These are phyloP conservation scores for Ferrisia virgata DNA, from an alignment of 2,888 invertebrate genomes.

Conservation along the genomic window DNA sequence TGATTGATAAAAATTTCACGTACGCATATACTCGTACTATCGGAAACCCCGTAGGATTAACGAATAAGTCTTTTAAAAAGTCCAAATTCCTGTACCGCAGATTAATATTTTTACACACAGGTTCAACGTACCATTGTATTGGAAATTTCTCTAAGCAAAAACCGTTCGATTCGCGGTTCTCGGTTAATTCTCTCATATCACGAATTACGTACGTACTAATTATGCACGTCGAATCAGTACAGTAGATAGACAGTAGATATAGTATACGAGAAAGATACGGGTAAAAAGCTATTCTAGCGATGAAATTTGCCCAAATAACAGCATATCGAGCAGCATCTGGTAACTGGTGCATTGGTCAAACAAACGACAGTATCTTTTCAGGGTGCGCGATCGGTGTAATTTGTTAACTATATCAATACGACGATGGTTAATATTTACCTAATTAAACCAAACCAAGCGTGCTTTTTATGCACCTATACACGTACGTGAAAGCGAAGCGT, in stretches of 20 bases:
- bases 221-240: too few species aligned
- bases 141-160: too few species aligned
- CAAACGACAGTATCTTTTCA: neutral
- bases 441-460: conserved; percentile 10
- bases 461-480: neutral
- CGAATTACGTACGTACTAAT: too few species aligned
- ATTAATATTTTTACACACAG: too few species aligned
- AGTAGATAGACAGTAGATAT: neutral
- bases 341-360: neutral
- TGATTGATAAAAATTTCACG: too few species aligned
- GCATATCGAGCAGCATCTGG: neutral
- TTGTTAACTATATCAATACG: neutral
- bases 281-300: neutral
- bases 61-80: too few species aligned
- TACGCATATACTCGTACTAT: too few species aligned
- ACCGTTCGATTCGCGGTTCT: too few species aligned
- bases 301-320: neutral
- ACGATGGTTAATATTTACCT: neutral
- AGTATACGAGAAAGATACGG: neutral
- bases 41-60: too few species aligned
- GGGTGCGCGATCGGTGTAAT: neutral
- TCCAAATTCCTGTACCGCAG: too few species aligned
- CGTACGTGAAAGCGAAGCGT: neutral
- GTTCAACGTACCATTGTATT: too few species aligned
- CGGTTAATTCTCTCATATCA: neutral